These are phyloP conservation scores for Cosmia trapezina DNA, from an alignment of 2,888 invertebrate genomes.

Conservation along the genomic window DNA sequence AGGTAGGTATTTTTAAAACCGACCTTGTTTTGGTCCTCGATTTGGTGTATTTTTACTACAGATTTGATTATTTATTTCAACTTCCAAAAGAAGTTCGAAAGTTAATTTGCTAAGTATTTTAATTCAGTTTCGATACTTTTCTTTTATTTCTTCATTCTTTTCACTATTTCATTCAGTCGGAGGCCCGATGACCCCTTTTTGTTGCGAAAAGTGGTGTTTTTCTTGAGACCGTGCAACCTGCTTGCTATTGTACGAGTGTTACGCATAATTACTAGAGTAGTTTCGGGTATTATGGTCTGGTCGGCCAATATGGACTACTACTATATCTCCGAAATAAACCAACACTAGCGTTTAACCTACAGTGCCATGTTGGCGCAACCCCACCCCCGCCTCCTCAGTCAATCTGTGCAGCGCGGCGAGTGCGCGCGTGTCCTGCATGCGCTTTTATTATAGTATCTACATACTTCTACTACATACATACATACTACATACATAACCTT, in stretches of 20 bases:
- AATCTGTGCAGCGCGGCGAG: too few relatives aligned
- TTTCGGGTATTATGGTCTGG: too few relatives aligned
- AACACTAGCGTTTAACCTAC: too few relatives aligned
- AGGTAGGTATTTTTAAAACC: constrained; percentile 14
- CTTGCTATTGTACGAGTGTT: constrained; percentile 12
- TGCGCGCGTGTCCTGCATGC: too few relatives aligned
- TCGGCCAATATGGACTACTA: too few relatives aligned
- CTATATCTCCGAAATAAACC: too few relatives aligned
- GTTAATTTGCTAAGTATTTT: constrained; percentile 7
- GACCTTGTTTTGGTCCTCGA: constrained; percentile 34
- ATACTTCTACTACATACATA: too few relatives aligned
- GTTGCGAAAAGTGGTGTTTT: constrained; percentile 17
- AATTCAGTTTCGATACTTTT: constrained; percentile 15
- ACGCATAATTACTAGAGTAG: constrained; percentile 5
- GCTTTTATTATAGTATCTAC: too few relatives aligned
- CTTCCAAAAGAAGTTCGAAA: constrained; percentile 20
- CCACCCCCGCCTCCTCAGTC: too few relatives aligned
- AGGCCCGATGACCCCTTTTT: constrained; percentile 5
- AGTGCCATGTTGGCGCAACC: too few relatives aligned
- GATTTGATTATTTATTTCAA: constrained; percentile 11
- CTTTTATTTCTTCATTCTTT: background rate
- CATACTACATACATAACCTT: too few relatives aligned
- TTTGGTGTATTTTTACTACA: constrained; percentile 24
- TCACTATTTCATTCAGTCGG: background rate
- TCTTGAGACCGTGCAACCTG: background rate